Base-by-base conservation (phyloP, 2,888 invertebrate genomes). In the Sylvicola cinctus region DNA sequence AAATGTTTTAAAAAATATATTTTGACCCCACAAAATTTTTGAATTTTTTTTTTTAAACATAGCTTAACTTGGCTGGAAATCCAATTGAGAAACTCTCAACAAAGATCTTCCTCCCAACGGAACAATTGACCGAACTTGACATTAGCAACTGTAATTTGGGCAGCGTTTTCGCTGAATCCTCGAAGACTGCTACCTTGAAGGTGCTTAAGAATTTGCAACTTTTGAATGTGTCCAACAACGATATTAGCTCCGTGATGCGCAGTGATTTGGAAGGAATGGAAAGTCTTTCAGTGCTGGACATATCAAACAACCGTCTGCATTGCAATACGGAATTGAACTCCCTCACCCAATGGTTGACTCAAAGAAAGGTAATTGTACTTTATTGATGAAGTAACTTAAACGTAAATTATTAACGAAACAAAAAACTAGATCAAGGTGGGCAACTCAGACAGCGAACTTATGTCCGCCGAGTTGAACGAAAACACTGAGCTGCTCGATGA, bases 41-140 rank as follows among this genome's bases (percentile, higher is more conserved):
- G 25, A 8, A 25, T 8, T 11, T 7, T 25, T 27, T 31, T 29
- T 23, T 16, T 28, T n/a, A 29, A 16, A 32, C 49, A 7, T 53
- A 53, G 52, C 54, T 83, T 10, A 74, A 68, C 47, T 62, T 84
- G 30, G 72, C 74, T 42, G 73, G 74, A 11, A 84, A 83, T 54
- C 74, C 74, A 2, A 58, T 81, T 38, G 65, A 64, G 40, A 63
- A 65, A 8, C 49, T 84, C 3, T 70, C 75, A 35, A 66, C 74
- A 2, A 65, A 70, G 37, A 62, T 76, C 3, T 81, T 83, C 53
- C 47, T 66, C 37, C 60, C 66, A 36, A 67, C 73, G 25, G 65
- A 65, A 4, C 59, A 65, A 41, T 60, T 83, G 16, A 63, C 63
- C 17, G 68, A 68, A 47, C 54, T 84, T 35, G 78, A 83, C 46